phyloP scores from a whole-genome alignment of 2,888 invertebrate species.

The Ochlodes sylvanus region DNA sequence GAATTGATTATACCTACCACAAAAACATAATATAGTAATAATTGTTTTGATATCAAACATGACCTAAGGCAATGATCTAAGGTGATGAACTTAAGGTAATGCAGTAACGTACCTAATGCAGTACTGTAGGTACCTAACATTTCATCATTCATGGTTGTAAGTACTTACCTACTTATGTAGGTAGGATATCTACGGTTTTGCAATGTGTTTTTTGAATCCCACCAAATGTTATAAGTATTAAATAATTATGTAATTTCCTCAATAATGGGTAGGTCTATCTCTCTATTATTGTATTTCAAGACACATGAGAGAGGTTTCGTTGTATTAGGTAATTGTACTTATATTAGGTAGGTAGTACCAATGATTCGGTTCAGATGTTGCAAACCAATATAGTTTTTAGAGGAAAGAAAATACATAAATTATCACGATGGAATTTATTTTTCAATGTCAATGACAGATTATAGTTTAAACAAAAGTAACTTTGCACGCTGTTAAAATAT shows the following conservation, averaged over 20 bases:
- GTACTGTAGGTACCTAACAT: background rate
- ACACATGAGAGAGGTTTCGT: constrained; percentile 1
- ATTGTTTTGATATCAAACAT: constrained; percentile 6
- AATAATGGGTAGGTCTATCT: too few relatives aligned
- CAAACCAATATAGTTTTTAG: background rate
- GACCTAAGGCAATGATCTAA: constrained; percentile 14
- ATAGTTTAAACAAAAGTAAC: constrained; percentile 66
- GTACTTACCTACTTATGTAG: too few relatives aligned
- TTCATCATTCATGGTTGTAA: too few relatives aligned
- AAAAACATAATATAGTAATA: constrained; percentile 1
- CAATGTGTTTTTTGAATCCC: too few relatives aligned
- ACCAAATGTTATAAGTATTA: too few relatives aligned
- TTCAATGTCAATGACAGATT: constrained; percentile 76
- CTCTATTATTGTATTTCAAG: too few relatives aligned
- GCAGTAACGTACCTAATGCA: too few relatives aligned
- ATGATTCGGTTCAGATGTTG: too few relatives aligned
- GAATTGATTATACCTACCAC: background rate
- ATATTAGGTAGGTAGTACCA: background rate
- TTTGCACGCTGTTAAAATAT: constrained; percentile 66
- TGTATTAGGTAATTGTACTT: too few relatives aligned
- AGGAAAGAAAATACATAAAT: constrained; percentile 58
- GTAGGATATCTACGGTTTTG: too few relatives aligned
- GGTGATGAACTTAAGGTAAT: background rate
- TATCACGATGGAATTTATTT: constrained; percentile 80
- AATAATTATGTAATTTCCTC: too few relatives aligned